phyloP scores from a whole-genome alignment of 1,140 invertebrate genomes.

The Asbolus verrucosus region DNA sequence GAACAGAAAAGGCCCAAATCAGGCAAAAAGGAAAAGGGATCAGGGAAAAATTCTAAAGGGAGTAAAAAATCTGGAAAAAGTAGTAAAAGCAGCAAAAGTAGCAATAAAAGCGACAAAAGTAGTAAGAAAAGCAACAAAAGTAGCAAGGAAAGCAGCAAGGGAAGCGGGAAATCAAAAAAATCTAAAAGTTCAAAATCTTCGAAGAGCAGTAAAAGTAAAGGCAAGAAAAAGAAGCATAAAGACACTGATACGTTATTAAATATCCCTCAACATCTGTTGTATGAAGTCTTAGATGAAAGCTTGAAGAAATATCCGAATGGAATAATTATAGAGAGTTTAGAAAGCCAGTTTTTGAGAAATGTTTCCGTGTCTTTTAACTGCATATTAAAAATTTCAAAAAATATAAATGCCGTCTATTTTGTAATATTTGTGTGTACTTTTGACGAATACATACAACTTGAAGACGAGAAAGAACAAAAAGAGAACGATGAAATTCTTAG shows the following conservation, averaged over 20 bases:
- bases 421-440: constrained; percentile 54
- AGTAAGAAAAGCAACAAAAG: constrained; percentile 1
- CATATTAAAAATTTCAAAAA: constrained; percentile 54
- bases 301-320: constrained; percentile 44
- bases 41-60: constrained; percentile 3
- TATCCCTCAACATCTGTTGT: constrained; percentile 51
- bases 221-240: constrained; percentile 36
- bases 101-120: constrained; percentile 30
- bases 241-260: constrained; percentile 48
- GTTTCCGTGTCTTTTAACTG: constrained; percentile 47
- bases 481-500: background rate
- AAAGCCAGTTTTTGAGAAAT: constrained; percentile 53
- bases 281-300: constrained; percentile 53
- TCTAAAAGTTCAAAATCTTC: constrained; percentile 40
- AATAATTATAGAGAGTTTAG: constrained; percentile 58
- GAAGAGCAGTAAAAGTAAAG: constrained; percentile 36
- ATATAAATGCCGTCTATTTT: constrained; percentile 54
- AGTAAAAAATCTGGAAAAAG: constrained; percentile 38
- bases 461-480: constrained; percentile 33
- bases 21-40: constrained; percentile 22
- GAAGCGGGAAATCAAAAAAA: background rate
- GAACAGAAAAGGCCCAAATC: constrained; percentile 25
- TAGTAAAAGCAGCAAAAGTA: constrained; percentile 24
- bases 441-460: constrained; percentile 19
- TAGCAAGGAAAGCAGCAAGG: too few species aligned